phyloP scores from a whole-genome alignment of 2,797 vertebrate genomes.

The Scolopax bukidnonensis region DNA sequence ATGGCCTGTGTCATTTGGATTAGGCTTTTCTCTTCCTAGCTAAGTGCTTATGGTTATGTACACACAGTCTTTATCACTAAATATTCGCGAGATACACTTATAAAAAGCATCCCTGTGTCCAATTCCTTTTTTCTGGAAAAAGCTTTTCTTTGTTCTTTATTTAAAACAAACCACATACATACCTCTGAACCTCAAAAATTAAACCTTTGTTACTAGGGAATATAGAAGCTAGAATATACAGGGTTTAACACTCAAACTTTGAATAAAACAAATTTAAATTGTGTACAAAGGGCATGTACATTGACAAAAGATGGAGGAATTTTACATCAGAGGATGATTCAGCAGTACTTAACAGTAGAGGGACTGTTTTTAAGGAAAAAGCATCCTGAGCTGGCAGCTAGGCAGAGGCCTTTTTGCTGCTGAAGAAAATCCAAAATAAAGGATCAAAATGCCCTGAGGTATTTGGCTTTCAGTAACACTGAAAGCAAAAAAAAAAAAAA shows the following conservation, averaged over 20 bases:
- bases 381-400: neutral
- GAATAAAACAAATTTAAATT: neutral
- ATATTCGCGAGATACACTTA: neutral
- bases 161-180: neutral
- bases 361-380: neutral
- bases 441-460: neutral
- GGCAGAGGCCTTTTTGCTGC: neutral
- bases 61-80: neutral
- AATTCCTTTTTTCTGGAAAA: neutral
- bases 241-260: neutral
- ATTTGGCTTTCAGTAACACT: neutral
- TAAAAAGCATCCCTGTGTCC: neutral
- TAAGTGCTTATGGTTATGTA: neutral
- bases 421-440: slow-evolving; percentile 3
- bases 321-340: neutral
- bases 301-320: neutral
- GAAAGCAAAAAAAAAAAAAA: neutral
- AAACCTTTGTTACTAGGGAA: neutral
- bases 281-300: neutral
- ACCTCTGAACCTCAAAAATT: neutral
- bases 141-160: neutral
- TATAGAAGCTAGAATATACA: neutral
- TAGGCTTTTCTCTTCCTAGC: neutral
- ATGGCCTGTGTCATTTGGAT: neutral
- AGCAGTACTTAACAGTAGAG: neutral